Evolutionary conservation across 2,888 invertebrate species (phyloP).

Genomic region (Choristoneura rosaceana): DNA sequence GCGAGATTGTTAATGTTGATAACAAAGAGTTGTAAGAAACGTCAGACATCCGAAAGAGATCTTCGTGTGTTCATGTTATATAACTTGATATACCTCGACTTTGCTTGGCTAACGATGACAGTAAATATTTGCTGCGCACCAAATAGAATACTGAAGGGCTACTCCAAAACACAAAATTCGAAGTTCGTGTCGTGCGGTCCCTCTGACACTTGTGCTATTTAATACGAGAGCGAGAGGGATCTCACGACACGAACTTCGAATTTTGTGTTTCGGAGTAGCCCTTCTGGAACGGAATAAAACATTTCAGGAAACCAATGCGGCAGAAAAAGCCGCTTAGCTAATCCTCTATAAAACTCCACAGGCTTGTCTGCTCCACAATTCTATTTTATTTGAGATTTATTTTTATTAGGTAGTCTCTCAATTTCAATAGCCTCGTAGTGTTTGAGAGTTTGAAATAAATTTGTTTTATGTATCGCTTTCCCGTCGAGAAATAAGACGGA

Average conservation of each 20-base stretch:
- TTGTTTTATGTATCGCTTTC: too few species aligned
- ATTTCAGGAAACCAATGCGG: slow-evolving; percentile 1
- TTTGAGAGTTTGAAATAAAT: background rate
- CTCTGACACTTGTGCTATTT: too few species aligned
- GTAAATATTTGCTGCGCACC: slow-evolving; percentile 1
- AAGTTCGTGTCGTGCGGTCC: too few species aligned
- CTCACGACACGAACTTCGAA: too few species aligned
- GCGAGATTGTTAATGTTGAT: background rate
- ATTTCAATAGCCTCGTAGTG: background rate
- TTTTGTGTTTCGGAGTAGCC: too few species aligned
- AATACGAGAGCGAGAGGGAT: too few species aligned
- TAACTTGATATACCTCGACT: background rate
- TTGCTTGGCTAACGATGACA: background rate
- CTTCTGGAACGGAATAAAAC: slow-evolving; percentile 1
- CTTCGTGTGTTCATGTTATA: background rate
- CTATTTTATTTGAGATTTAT: background rate
- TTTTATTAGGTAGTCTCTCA: background rate
- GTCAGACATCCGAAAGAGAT: background rate
- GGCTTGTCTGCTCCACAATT: background rate
- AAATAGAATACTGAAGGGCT: slow-evolving; percentile 3
- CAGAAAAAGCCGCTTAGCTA: slow-evolving; percentile 17
- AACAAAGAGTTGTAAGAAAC: background rate
- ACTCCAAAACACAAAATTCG: too few species aligned
- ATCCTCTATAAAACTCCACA: slow-evolving; percentile 11
- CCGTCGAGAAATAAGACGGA: too few species aligned